These are phyloP conservation scores for Sericinus montela DNA, from an alignment of 2,888 invertebrate genomes.

Conservation along the genomic window DNA sequence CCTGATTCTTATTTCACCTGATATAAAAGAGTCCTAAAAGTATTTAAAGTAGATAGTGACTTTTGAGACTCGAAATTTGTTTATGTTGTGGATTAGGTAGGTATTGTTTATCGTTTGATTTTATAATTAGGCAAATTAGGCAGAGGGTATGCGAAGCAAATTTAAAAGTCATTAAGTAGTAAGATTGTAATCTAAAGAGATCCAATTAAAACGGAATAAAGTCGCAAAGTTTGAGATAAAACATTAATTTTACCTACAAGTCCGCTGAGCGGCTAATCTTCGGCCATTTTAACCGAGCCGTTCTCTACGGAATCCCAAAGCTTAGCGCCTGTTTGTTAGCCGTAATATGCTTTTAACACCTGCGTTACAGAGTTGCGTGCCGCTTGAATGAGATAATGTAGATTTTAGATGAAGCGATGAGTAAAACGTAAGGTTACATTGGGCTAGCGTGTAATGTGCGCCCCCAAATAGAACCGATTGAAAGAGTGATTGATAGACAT, in stretches of 20 bases:
- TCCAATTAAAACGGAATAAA: constrained; percentile 39
- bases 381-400: constrained; percentile 52
- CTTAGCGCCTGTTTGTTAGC: constrained; percentile 73
- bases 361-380: constrained; percentile 61
- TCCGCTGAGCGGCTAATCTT: constrained; percentile 62
- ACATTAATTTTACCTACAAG: constrained; percentile 54
- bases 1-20: too few species aligned
- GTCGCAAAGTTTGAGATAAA: constrained; percentile 50
- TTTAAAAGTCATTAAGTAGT: constrained; percentile 2
- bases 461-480: constrained; percentile 36
- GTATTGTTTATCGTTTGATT: not conserved
- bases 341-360: constrained; percentile 74
- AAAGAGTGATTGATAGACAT: constrained; percentile 27
- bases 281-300: constrained; percentile 59
- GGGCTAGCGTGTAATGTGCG: constrained; percentile 27
- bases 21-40: too few species aligned
- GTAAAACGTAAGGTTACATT: constrained; percentile 38
- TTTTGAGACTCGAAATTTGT: too few species aligned
- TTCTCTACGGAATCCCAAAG: constrained; percentile 62
- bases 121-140: not conserved
- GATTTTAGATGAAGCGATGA: constrained; percentile 49
- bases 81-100: not conserved
- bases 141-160: not conserved
- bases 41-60: too few species aligned
- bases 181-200: constrained; percentile 18